These are phyloP conservation scores for Shinisaurus crocodilurus DNA, from an alignment of 2,113 vertebrate species.

Conservation along the genomic window DNA sequence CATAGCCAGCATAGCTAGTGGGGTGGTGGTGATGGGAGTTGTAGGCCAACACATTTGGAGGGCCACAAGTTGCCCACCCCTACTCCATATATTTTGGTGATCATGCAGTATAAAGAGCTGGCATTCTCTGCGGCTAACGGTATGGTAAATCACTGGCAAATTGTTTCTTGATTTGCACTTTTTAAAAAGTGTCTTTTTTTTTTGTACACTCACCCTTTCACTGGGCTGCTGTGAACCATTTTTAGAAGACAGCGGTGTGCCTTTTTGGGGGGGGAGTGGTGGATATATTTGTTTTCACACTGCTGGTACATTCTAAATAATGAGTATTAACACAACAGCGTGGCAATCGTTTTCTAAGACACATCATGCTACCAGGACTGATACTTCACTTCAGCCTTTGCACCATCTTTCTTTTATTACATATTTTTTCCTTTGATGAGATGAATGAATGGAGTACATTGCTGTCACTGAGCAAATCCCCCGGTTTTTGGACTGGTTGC, in stretches of 20 bases:
- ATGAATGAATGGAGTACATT: neutral
- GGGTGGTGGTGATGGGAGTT: neutral
- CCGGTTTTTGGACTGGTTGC: neutral
- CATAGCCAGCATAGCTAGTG: too few relatives aligned
- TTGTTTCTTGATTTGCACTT: neutral
- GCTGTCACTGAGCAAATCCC: fast-evolving
- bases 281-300: neutral
- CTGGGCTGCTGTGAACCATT: too few relatives aligned
- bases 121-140: neutral
- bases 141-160: neutral
- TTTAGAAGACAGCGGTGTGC: neutral
- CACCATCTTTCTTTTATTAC: fast-evolving
- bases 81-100: neutral
- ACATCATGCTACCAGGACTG: neutral
- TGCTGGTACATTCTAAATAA: neutral
- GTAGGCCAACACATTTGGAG: neutral
- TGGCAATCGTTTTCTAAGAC: neutral
- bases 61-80: neutral
- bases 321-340: neutral
- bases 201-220: neutral
- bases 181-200: neutral
- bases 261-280: neutral
- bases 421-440: neutral
- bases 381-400: neutral
- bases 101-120: neutral